Conservation (phyloP, 2,797 vertebrate genomes). For the Adrianichthys oophorus region DNA sequence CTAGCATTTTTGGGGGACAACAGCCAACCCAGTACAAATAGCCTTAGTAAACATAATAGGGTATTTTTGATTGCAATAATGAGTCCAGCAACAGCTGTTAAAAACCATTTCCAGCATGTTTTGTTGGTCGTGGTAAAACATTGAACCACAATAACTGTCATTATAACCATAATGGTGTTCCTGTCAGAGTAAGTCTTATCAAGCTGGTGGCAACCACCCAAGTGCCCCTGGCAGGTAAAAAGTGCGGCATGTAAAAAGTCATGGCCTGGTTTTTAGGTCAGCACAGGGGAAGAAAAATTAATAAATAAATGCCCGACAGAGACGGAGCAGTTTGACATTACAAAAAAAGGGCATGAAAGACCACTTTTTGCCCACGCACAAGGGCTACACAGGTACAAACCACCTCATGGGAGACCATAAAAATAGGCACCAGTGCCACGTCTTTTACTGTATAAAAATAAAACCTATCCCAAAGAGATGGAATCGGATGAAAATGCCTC, state of each 20-base stretch:
- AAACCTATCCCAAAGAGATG: conserved; percentile 34
- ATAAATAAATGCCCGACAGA: conserved; percentile 34
- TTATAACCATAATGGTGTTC: conserved; percentile 68
- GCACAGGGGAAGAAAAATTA: conserved; percentile 14
- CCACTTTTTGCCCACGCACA: conserved; percentile 35
- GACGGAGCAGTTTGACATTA: conserved; percentile 46
- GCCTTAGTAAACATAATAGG: conserved; percentile 56
- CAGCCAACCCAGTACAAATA: conserved; percentile 49
- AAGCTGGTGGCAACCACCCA: conserved; percentile 47
- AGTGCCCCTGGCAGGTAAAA: conserved; percentile 61
- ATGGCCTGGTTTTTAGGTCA: conserved; percentile 52
- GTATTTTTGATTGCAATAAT: conserved; percentile 66
- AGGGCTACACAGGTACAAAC: conserved; percentile 25
- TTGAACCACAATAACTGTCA: conserved; percentile 65
- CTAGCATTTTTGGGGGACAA: conserved; percentile 46
- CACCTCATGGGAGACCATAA: conserved; percentile 35
- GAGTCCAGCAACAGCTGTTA: conserved; percentile 57
- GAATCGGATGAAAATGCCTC: conserved; percentile 22
- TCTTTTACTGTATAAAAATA: conserved; percentile 31
- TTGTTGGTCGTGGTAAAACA: conserved; percentile 57
- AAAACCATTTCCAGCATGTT: conserved; percentile 60
- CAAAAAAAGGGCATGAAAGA: conserved; percentile 49
- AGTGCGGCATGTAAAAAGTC: conserved; percentile 29
- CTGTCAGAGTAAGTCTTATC: conserved; percentile 63
- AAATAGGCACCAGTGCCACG: conserved; percentile 43